Evolutionary conservation across 2,113 vertebrate genomes (phyloP).

Genomic region (Bungarus multicinctus): DNA sequence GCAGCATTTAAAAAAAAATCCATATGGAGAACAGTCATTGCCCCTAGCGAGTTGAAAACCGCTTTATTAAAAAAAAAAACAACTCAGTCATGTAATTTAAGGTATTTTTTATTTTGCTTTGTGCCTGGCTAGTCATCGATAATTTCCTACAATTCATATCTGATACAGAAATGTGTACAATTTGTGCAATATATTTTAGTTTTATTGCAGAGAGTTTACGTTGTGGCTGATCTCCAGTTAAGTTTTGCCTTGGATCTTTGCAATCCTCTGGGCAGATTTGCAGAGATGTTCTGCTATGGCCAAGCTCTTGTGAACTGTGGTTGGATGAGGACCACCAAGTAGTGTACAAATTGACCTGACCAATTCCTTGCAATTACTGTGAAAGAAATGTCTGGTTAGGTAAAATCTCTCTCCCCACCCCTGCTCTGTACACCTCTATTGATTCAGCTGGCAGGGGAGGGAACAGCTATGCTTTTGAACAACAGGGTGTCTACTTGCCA

Average conservation of each 20-base stretch:
- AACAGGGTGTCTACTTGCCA: neutral
- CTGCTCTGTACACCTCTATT: neutral
- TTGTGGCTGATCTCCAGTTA: neutral
- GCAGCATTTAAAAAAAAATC: neutral
- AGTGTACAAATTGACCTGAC: neutral
- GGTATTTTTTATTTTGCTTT: neutral
- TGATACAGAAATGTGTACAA: neutral
- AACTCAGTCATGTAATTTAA: neutral
- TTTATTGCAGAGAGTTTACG: neutral
- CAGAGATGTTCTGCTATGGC: neutral
- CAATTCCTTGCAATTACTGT: neutral
- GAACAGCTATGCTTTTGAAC: neutral
- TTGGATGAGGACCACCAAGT: neutral
- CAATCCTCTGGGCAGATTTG: neutral
- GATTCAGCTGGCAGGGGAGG: neutral
- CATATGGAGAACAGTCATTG: neutral
- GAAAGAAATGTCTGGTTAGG: neutral
- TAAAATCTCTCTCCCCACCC: neutral
- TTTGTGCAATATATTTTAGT: neutral
- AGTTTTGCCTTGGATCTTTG: neutral
- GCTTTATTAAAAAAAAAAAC: neutral
- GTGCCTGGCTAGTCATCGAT: neutral
- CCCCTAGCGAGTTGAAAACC: neutral
- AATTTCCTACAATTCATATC: neutral
- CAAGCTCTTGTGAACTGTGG: neutral